These are phyloP conservation scores for Crotalus viridis DNA, from an alignment of 2,113 vertebrate genomes.

Conservation along the genomic window DNA sequence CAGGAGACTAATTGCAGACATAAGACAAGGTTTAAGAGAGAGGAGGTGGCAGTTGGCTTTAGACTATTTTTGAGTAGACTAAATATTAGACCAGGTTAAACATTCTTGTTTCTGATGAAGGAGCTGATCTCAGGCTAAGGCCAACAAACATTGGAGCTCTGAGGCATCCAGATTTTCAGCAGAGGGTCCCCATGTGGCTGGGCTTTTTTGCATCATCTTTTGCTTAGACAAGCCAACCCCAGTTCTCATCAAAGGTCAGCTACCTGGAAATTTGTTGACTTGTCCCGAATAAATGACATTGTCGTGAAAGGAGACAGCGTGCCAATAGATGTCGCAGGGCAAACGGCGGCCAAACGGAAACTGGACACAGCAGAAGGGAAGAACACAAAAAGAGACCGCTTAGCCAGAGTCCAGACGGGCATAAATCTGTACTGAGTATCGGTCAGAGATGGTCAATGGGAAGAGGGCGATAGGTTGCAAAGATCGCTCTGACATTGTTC, in stretches of 20 bases:
- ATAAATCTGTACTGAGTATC: constrained; percentile 3
- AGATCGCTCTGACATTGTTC: constrained; percentile 53
- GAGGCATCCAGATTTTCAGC: not conserved
- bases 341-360: constrained; percentile 86
- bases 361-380: constrained; percentile 62
- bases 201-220: not conserved
- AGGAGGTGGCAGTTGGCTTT: not conserved
- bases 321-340: constrained; percentile 97
- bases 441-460: constrained; percentile 13
- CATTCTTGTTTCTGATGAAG: not conserved
- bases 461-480: constrained; percentile 31
- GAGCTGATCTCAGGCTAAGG: not conserved
- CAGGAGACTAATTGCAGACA: not conserved
- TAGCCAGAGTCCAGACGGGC: not conserved
- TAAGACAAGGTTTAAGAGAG: not conserved
- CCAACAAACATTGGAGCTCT: not conserved
- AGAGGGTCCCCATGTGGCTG: too few species aligned
- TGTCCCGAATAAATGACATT: constrained; percentile 89
- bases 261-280: constrained; percentile 99
- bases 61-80: not conserved
- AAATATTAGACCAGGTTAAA: not conserved
- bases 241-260: not conserved
- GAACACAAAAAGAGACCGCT: not conserved
- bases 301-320: constrained; percentile 93
- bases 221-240: not conserved